phyloP scores from a whole-genome alignment of 2,113 vertebrate genomes.

The Paraplagusia blochii region DNA sequence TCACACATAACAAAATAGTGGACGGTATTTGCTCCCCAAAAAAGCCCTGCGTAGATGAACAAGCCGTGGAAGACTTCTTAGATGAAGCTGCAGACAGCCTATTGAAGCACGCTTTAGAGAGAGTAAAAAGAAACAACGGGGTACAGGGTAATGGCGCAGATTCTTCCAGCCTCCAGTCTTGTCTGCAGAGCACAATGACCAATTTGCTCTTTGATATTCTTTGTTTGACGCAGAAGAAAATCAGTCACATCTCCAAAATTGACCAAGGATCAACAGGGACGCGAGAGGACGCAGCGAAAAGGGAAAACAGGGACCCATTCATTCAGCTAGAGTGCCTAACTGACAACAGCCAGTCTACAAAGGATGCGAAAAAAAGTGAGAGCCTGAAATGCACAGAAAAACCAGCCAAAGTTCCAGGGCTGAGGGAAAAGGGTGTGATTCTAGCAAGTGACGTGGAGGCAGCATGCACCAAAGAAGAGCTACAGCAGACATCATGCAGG shows the following conservation, averaged over 20 bases:
- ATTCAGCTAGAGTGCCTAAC: conserved; percentile 53
- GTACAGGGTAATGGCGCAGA: conserved; percentile 63
- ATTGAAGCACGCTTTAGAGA: conserved; percentile 84
- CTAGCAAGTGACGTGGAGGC: conserved; percentile 50
- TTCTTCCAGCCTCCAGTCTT: conserved; percentile 62
- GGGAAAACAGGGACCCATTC: conserved; percentile 53
- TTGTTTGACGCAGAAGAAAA: conserved; percentile 85
- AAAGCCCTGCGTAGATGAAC: conserved; percentile 69
- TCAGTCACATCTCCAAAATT: conserved; percentile 74
- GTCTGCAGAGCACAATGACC: conserved; percentile 81
- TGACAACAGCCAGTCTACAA: conserved; percentile 43
- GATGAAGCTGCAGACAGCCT: conserved; percentile 86
- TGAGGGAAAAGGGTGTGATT: conserved; percentile 43
- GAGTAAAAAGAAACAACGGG: conserved; percentile 79
- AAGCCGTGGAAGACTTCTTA: conserved; percentile 79
- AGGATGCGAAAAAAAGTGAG: conserved; percentile 42
- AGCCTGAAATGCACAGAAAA: conserved; percentile 49
- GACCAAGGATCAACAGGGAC: conserved; percentile 57
- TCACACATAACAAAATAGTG: conserved; percentile 81
- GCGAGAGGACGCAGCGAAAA: conserved; percentile 40
- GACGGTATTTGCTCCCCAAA: conserved; percentile 79
- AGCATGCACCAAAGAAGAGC: conserved; percentile 56
- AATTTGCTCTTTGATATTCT: conserved; percentile 85
- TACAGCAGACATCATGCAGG: conserved; percentile 39
- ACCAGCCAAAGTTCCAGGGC: conserved; percentile 25